A percentile compares a stretch with the other conserved stretches of the same genome.
Conservation (phyloP, 1,140 invertebrate genomes). For the Micrasema minimum region DNA sequence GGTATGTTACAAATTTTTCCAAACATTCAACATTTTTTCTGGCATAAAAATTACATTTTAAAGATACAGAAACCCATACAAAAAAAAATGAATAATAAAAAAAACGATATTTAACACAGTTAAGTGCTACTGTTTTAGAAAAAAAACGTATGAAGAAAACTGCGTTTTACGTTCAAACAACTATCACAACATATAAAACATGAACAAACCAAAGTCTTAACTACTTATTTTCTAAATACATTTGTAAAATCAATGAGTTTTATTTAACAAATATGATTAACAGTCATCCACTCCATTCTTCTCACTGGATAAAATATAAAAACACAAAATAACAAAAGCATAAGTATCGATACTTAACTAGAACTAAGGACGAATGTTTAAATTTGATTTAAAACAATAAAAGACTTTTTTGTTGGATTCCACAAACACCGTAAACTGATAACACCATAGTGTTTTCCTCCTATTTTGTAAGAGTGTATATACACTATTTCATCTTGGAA, state of each 20-base stretch:
- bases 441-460: no score
- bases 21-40: no score
- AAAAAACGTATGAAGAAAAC: no score
- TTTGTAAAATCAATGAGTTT: constrained; percentile 48
- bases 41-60: constrained; percentile 33
- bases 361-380: constrained; percentile 40
- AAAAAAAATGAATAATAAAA: no score
- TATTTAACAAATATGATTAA: constrained; percentile 52
- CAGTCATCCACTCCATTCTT: constrained; percentile 49
- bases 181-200: constrained; percentile 54
- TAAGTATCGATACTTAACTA: constrained; percentile 22
- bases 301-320: constrained; percentile 45
- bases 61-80: no score
- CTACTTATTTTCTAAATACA: constrained; percentile 50
- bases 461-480: no score
- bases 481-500: no score
- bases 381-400: constrained; percentile 34
- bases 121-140: no score
- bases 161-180: constrained; percentile 51
- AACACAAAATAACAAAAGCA: constrained; percentile 46
- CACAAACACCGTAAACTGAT: constrained; percentile 25
- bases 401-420: constrained; percentile 31
- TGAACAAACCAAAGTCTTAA: constrained; percentile 52
- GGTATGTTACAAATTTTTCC: no score
- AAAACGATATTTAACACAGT: no score